Evolutionary conservation across 92 coral and sea anemone genomes (phyloP), one percentile per base, ranked within the genome.

Genomic region (Siderastrea siderea): DNA sequence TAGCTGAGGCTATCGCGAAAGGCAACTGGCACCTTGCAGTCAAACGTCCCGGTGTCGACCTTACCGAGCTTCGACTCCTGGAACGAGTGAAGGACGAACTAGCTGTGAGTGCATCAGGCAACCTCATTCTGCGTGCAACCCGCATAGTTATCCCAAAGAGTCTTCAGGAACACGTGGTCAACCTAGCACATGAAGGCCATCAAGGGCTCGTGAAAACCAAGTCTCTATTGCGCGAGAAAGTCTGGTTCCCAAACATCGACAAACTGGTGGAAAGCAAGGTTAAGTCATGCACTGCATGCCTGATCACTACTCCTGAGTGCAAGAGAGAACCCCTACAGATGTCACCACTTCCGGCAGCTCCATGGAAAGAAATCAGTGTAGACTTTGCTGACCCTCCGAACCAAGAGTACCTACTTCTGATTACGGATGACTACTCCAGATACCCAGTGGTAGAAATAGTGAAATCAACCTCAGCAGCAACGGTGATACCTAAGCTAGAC

Each of bases 241-340:
- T 90, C 0, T 93, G 93, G 96, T 93, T 88, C 47, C 87, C 94
- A 2, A 69, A 84, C 69, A 92, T 93, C 47, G 90, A 94, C 90
- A 65, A 70, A 57, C 48, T 86, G 76, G 88, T 77, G 9, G 94
- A 87, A 59, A 84, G 61, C 11, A 80, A 54, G 71, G 87, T 93
- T 12, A 91, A 90, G 84, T 26, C 38, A 26, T 26, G 51, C 90
- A 14, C 90, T 90, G 59, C 71, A 66, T 52, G 55, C 84, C 5
- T 69, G 61, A 3, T 16, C 0, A 26, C 38, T 26, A 91, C 91
- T 51, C 92, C 93, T 38, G 77, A 90, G 26, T 52, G 67, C 58
- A 91, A 71, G 63, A 83, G 94, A 53, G 38, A 26, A 78, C 94
- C 96, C 7, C 90, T 88, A 3, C 66, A 59, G 52, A 91, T 94